These are phyloP conservation scores for Porites rus DNA, from an alignment of 92 coral and sea anemone genomes.

Conservation along the genomic window DNA sequence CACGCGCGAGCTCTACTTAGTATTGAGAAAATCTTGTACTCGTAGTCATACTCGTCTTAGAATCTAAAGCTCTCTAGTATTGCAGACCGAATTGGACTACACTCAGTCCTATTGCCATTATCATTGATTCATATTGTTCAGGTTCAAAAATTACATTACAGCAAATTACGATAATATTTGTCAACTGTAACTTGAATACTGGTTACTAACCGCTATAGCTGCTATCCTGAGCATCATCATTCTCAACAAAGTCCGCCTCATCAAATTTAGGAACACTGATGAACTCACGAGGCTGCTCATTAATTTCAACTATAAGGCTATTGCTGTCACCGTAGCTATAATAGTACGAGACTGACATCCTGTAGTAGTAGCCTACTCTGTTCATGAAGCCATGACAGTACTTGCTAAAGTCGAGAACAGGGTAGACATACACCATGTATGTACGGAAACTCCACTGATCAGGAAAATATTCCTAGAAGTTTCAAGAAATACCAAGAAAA, in stretches of 20 bases:
- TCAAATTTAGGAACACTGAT: constrained; percentile 34
- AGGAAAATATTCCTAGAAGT: constrained; percentile 6
- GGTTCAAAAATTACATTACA: too few species aligned
- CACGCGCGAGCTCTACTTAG: too few species aligned
- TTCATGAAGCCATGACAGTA: constrained; percentile 92
- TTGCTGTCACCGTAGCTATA: constrained; percentile 71
- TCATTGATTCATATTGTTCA: too few species aligned
- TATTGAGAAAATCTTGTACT: too few species aligned
- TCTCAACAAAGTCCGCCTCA: constrained; percentile 26
- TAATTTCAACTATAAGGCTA: constrained; percentile 75
- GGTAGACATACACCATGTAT: constrained; percentile 62
- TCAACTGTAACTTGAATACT: neutral
- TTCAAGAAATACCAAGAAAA: too few species aligned
- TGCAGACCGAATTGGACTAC: too few species aligned
- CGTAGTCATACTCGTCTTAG: too few species aligned
- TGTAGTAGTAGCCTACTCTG: constrained; percentile 78
- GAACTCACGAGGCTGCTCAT: constrained; percentile 71
- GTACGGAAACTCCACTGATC: constrained; percentile 41
- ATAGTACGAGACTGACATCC: constrained; percentile 81
- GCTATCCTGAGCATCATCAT: constrained; percentile 20
- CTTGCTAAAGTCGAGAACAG: constrained; percentile 77
- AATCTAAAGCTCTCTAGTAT: too few species aligned
- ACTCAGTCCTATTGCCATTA: too few species aligned
- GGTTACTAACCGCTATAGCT: constrained; percentile 29
- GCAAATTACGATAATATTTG: too few species aligned